Base-by-base conservation (phyloP, 2,113 vertebrate genomes). In the Tachysurus fulvidraco region DNA sequence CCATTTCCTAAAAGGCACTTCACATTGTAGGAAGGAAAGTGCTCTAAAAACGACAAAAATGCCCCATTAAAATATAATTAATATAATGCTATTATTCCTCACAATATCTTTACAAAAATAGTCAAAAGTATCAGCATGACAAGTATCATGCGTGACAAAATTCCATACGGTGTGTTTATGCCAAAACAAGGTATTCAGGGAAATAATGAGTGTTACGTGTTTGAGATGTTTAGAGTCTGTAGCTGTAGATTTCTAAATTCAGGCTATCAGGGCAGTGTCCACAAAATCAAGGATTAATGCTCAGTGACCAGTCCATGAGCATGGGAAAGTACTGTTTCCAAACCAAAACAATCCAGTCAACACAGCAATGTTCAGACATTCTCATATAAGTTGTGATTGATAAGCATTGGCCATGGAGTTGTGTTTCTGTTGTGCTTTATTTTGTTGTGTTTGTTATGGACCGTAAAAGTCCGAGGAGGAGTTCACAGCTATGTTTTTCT, bases 201-300 rank as follows among this genome's bases (percentile, higher is more conserved):
- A 52, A 83, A 83, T 52, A 10, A 30, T 30, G 9, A 67, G 62
- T 19, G 10, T 50, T 2, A 50, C 62, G 23, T 50, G 14, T 5
- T 50, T 50, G 46, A 50, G 46, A 50, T 50, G 46, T 50, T 50
- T 50, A 50, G 1, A 50, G 46, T 55, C 52, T 73, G 10, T 23
- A 30, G 44, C 60, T 82, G 36, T 64, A 64, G 16, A 52, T 10
- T 46, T 62, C 10, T 77, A 46, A 52, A 44, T 21, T 21, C 28
- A 65, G 77, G 46, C 62, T 82, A 87, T 78, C 25, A 87, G 30
- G 88, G 60, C 86, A 88, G 30, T 89, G 87, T 86, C 88, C 88
- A 79, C 80, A 88, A 87, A 80, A 85, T 90, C 83, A 81, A 64
- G 65, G 36, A 74, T 65, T 83, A 88, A 78, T 90, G 89, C 10